Evolutionary conservation across 2,797 vertebrate species (phyloP).

Genomic region (Spinibarbus caldwelli): DNA sequence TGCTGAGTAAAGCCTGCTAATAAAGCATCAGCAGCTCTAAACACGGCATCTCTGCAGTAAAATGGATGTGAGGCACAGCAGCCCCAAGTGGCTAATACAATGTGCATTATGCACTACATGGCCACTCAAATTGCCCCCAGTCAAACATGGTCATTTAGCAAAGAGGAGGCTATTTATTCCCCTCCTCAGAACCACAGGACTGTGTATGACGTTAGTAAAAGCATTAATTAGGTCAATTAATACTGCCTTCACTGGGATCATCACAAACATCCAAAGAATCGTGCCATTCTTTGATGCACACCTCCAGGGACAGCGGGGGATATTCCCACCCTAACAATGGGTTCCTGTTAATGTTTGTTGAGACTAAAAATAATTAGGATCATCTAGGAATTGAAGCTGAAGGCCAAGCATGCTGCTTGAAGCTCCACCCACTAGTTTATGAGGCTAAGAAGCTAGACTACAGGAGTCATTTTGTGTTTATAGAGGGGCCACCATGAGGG

Average conservation of each 20-base stretch:
- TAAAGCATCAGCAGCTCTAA: constrained; percentile 56
- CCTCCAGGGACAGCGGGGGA: constrained; percentile 52
- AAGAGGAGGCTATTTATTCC: constrained; percentile 34
- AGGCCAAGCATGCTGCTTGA: constrained; percentile 14
- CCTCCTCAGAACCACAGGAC: constrained; percentile 21
- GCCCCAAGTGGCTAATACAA: constrained; percentile 49
- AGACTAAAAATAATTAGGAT: constrained; percentile 62
- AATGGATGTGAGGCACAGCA: constrained; percentile 13
- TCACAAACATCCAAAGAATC: constrained; percentile 53
- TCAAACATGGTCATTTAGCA: constrained; percentile 29
- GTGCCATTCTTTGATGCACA: constrained; percentile 25
- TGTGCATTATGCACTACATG: constrained; percentile 45
- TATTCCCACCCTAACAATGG: constrained; percentile 54
- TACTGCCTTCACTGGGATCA: constrained; percentile 51
- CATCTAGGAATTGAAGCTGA: constrained; percentile 58
- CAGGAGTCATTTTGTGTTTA: constrained; percentile 65
- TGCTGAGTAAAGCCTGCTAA: constrained; percentile 51
- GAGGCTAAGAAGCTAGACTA: constrained; percentile 35
- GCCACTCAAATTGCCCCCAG: constrained; percentile 13
- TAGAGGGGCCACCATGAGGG: constrained; percentile 52
- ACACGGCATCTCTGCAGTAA: constrained; percentile 31
- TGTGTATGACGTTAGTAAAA: constrained; percentile 52
- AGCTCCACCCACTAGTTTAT: constrained; percentile 39
- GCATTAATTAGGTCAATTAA: constrained; percentile 54
- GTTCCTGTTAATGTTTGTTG: constrained; percentile 63